Evolutionary conservation across 2,888 invertebrate species (phyloP), one percentile per base, ranked within the genome.

Genomic region (Cheilosia soror): DNA sequence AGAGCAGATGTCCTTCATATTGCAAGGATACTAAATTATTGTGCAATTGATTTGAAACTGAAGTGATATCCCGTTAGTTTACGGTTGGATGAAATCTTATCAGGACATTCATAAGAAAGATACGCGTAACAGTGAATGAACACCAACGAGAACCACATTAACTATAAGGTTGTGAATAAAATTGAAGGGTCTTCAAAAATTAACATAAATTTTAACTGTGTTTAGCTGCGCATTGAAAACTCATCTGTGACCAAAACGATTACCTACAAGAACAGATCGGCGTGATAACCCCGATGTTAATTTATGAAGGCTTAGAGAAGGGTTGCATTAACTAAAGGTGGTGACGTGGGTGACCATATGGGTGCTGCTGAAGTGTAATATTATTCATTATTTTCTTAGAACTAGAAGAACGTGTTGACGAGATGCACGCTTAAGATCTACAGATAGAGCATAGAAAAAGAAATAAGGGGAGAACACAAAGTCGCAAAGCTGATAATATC

Each of bases 211-310:
- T 37, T 55, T 20, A 25, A 65, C 57, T 55, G 57, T 37, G 47
- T 37, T 55, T 57, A 20, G 55, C 15, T 47, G 57, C 37, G 37
- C 72, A 60, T 51, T 40, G 40, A 51, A 53, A 62, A 51, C 57
- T 72, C 60, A 72, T 62, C 72, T 62, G 60, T 62, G 60, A 62
- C 72, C 60, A n/a, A 29, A 58, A 15, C 51, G 51, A 72, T 69
- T 72, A n/a, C n/a, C n/a, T n/a, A 72, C 13, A 60, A 51, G 49
- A 4, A 33, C 9, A 31, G 71, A 60, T 51, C 60, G 29, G 58
- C 47, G 40, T 29, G 71, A 60, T 71, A 58, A 49, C 37, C 9
- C 27, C n/a, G 40, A 37, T 33, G 65, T 25, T 9, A 37, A 20
- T 9, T n/a, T 20, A 47, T 2, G 15, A 60, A 9, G 20, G 4